These are phyloP conservation scores for Perodicticus potto DNA, from an alignment of 2,797 vertebrate species.

Conservation along the genomic window DNA sequence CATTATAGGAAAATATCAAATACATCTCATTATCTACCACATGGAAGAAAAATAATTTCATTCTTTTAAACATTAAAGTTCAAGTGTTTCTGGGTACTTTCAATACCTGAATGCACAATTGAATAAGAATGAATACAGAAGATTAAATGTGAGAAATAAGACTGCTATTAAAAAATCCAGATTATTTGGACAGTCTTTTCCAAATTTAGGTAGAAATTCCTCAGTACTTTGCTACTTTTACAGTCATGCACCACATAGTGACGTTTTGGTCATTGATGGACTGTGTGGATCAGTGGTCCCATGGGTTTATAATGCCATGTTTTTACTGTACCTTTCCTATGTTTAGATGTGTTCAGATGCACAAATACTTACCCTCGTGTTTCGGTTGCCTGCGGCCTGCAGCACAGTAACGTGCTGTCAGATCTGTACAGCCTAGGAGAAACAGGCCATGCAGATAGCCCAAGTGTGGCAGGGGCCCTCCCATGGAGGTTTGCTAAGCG, in stretches of 20 bases:
- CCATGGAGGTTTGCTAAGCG: not conserved
- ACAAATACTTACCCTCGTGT: not conserved
- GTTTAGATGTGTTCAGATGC: not conserved
- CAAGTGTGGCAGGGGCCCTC: not conserved
- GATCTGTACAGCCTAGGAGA: not conserved
- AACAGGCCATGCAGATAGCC: not conserved
- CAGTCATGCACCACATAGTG: not conserved
- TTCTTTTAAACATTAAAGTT: slow-evolving; percentile 45
- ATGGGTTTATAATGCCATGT: not conserved
- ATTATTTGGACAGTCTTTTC: slow-evolving; percentile 26
- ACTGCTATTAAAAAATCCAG: slow-evolving; percentile 14
- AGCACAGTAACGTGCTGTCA: not conserved
- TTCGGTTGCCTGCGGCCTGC: not conserved
- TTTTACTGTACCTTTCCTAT: not conserved
- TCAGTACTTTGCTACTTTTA: not conserved
- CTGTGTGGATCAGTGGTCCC: not conserved
- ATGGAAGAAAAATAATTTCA: slow-evolving; percentile 32
- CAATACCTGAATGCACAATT: slow-evolving; percentile 5
- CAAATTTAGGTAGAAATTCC: slow-evolving; percentile 34
- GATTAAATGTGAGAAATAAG: not conserved
- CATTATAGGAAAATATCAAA: slow-evolving; percentile 48
- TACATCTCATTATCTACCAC: slow-evolving; percentile 63
- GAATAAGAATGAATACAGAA: not conserved
- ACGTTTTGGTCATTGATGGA: not conserved
- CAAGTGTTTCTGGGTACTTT: slow-evolving; percentile 44